phyloP scores from a whole-genome alignment of 2,888 invertebrate species.

The Leucoma salicis region DNA sequence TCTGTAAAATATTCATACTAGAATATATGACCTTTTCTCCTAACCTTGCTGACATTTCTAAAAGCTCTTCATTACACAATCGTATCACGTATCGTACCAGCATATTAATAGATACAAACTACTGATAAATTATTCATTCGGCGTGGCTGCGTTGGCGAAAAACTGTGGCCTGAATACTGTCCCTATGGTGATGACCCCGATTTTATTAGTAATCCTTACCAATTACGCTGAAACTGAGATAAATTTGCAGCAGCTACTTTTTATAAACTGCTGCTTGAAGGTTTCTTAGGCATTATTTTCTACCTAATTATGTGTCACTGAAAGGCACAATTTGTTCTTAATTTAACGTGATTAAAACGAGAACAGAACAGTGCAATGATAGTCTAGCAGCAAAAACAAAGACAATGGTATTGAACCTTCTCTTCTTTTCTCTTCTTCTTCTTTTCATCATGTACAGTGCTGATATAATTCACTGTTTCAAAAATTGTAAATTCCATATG shows the following conservation, averaged over 20 bases:
- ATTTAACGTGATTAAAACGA: too few relatives aligned
- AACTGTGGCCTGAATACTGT: background rate
- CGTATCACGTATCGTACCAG: background rate
- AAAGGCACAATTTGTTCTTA: too few relatives aligned
- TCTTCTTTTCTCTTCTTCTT: too few relatives aligned
- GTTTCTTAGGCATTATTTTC: too few relatives aligned
- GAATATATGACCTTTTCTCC: constrained; percentile 4
- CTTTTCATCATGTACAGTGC: too few relatives aligned
- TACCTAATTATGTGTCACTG: too few relatives aligned
- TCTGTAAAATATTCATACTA: background rate
- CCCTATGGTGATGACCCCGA: background rate
- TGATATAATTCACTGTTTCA: too few relatives aligned
- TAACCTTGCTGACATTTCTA: background rate
- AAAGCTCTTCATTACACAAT: background rate
- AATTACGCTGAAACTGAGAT: background rate
- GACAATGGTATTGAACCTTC: too few relatives aligned
- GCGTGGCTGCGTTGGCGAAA: background rate
- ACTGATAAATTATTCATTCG: background rate
- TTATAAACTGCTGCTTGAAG: too few relatives aligned
- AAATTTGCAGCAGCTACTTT: background rate
- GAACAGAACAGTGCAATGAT: too few relatives aligned
- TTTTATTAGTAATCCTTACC: background rate
- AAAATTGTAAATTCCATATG: too few relatives aligned
- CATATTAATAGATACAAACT: background rate
- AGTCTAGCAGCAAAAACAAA: too few relatives aligned